Base-by-base conservation (phyloP, 1,140 invertebrate species). In the Psix sp. region DNA sequence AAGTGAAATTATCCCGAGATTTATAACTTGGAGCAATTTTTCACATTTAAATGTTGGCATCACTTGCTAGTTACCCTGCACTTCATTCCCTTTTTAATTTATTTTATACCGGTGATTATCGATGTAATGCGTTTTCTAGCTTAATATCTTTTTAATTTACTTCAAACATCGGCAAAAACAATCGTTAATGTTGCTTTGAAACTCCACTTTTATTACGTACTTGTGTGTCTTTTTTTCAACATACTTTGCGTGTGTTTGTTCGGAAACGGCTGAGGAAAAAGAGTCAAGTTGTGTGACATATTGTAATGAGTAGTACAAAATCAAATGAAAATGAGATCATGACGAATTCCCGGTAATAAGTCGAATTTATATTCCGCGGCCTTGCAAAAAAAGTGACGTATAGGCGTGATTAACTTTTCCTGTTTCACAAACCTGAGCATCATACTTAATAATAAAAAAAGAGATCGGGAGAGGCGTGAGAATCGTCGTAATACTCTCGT, bases 391-490 rank as follows among this genome's bases (percentile, higher is more conserved):
- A 35, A 13, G 38, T 48, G 49, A 54, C 24, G 54, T 21, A 52
- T 52, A 35, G 38, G n/a, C 21, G 40, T 38, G 51, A 51, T 74
- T 49, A 49, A 56, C 49, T 74, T 67, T 74, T 63, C 71, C 63
- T 67, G 57, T 43, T 63, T 67, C 71, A 60, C 71, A 56, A 31
- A 68, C 39, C 54, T 62, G 33, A 74, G 63, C 71, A 74, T 74
- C 71, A 74, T 63, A 45, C 13, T 57, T 63, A 62, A 68, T 63
- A 62, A 74, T 74, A 73, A 62, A 56, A 56, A 67, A 74, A 13
- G 62, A 74, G 71, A 74, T 54, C 52, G 62, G 57, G 43, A 66
- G 63, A 74, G 71, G 63, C 63, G 63, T 74, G 71, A 74, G 72
- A 74, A 74, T 74, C 43, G 39, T 65, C 59, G 72, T 43, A 56